phyloP scores from a whole-genome alignment of 1,140 invertebrate species.

The Mactra quadrangularis region DNA sequence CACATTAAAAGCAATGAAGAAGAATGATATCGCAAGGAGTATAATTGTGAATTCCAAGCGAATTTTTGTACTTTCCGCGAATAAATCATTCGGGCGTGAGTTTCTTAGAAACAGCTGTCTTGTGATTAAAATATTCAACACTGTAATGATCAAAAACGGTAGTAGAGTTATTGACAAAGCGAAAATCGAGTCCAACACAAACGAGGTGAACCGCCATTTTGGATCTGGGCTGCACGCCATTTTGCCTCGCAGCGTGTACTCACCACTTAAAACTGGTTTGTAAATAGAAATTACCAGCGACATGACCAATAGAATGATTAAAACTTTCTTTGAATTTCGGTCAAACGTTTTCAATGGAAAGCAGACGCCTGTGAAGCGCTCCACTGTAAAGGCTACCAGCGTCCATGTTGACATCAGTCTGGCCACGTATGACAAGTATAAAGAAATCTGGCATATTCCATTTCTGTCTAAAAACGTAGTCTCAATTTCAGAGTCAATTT shows the following conservation, averaged over 20 bases:
- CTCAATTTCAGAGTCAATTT: background rate
- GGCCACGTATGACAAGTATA: conserved; percentile 73
- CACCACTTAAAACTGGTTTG: conserved; percentile 71
- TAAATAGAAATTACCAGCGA: conserved; percentile 62
- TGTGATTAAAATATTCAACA: conserved; percentile 69
- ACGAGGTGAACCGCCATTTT: conserved; percentile 53
- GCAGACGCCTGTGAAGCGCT: conserved; percentile 76
- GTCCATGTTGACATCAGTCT: conserved; percentile 78
- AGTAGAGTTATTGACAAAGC: conserved; percentile 67
- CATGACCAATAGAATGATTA: conserved; percentile 56
- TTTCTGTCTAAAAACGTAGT: conserved; percentile 57
- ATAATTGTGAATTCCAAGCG: conserved; percentile 72
- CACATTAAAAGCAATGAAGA: conserved; percentile 70
- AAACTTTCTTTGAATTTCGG: conserved; percentile 41
- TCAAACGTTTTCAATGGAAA: conserved; percentile 63
- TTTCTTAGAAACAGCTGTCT: conserved; percentile 63
- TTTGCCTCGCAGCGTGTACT: conserved; percentile 2
- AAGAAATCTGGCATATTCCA: conserved; percentile 72
- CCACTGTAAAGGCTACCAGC: conserved; percentile 77
- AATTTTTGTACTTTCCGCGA: conserved; percentile 65
- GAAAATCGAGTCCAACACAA: conserved; percentile 70
- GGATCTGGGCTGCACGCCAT: conserved; percentile 55
- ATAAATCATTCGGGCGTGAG: conserved; percentile 44
- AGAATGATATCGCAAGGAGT: conserved; percentile 69
- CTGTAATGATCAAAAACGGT: conserved; percentile 67